Evolutionary conservation across 23 tunicate species (phyloP).

Genomic region (Ciona savignyi): DNA sequence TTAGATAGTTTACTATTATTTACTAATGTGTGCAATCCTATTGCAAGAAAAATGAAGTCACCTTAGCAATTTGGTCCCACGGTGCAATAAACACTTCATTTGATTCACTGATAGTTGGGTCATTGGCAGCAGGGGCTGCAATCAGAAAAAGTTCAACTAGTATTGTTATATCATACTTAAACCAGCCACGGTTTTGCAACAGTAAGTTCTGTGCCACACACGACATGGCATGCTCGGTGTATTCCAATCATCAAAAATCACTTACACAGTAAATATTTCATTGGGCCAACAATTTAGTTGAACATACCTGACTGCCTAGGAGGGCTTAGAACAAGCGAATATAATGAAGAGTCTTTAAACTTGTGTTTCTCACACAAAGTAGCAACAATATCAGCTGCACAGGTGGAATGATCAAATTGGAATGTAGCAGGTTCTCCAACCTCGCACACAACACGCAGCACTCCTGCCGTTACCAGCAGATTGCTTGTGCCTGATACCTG

Average conservation of each 20-base stretch:
- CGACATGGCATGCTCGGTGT: neutral
- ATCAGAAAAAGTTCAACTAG: neutral
- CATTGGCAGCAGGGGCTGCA: neutral
- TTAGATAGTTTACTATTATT: no score
- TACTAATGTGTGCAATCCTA: no score
- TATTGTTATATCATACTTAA: no score
- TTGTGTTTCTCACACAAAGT: slow-evolving; percentile 65
- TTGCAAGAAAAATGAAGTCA: neutral
- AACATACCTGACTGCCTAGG: no score
- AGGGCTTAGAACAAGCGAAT: slow-evolving; percentile 47
- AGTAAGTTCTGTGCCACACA: neutral
- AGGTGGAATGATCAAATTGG: slow-evolving; percentile 48
- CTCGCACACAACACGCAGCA: slow-evolving; percentile 41
- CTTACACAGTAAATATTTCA: no score
- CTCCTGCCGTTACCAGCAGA: slow-evolving; percentile 46
- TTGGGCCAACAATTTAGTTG: no score
- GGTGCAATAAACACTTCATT: slow-evolving; percentile 70
- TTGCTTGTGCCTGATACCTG: no score
- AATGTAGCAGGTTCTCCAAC: slow-evolving; percentile 49
- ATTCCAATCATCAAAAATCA: no score
- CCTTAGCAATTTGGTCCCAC: slow-evolving; percentile 73
- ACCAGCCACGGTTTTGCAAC: neutral
- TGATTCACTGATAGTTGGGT: neutral
- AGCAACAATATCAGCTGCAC: slow-evolving; percentile 67
- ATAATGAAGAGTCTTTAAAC: slow-evolving; percentile 40